Percentiles rank a stretch among this genome's conserved stretches.
These are phyloP conservation scores for Lasioglossum morio DNA, from an alignment of 2,888 invertebrate genomes.

Conservation along the genomic window DNA sequence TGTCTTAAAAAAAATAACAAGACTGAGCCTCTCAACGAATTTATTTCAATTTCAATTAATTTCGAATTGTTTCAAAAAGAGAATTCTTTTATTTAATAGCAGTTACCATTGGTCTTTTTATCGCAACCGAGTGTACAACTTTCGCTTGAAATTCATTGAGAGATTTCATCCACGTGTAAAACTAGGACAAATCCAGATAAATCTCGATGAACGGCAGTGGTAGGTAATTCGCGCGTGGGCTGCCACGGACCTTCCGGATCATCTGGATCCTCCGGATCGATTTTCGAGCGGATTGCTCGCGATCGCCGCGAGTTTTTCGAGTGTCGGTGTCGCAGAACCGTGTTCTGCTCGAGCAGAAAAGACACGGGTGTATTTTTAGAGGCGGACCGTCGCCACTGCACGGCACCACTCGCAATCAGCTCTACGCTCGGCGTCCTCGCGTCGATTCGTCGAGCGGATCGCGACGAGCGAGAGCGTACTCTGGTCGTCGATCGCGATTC, in stretches of 20 bases:
- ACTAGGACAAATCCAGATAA: neutral
- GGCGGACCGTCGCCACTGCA: neutral
- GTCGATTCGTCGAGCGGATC: slow-evolving; percentile 5
- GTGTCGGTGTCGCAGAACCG: neutral
- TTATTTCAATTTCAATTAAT: too few relatives aligned
- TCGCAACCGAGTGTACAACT: too few relatives aligned
- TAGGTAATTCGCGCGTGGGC: neutral
- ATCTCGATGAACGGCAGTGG: neutral
- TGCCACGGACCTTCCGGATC: neutral
- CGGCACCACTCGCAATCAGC: slow-evolving; percentile 1
- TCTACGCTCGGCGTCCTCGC: neutral
- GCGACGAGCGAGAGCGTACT: neutral
- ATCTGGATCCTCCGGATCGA: neutral
- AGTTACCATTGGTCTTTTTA: neutral
- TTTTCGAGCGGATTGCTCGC: neutral
- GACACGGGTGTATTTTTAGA: slow-evolving; percentile 26
- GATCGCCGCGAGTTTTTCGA: neutral
- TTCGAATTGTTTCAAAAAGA: too few relatives aligned
- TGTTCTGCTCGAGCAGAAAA: slow-evolving; percentile 15
- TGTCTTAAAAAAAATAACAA: neutral
- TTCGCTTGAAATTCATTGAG: too few relatives aligned
- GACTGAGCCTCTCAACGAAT: too few relatives aligned
- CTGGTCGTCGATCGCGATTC: slow-evolving; percentile 35
- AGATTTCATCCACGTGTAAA: too few relatives aligned
- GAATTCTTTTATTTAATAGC: too few relatives aligned